Evolutionary conservation across 2,797 vertebrate species (phyloP).

Genomic region (Sebastes minor): DNA sequence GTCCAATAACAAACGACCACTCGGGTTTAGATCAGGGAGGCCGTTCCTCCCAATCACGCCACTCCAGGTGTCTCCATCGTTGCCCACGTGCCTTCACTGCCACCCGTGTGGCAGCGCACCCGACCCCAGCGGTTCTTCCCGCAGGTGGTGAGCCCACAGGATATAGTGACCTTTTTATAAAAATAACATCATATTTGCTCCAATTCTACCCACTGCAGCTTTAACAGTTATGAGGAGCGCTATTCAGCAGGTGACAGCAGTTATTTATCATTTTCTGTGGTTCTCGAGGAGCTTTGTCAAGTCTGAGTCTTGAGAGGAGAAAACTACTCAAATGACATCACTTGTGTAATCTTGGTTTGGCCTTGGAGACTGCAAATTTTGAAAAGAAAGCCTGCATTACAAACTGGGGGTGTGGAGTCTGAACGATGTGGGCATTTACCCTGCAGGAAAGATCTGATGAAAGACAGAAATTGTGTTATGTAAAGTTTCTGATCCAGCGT

Average conservation of each 20-base stretch:
- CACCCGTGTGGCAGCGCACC: no score
- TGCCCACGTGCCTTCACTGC: no score
- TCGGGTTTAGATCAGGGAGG: no score
- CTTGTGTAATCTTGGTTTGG: not conserved
- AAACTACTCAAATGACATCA: not conserved
- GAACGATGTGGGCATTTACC: not conserved
- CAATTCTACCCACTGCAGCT: no score
- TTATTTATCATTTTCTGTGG: not conserved
- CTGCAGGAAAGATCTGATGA: not conserved
- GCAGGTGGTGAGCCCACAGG: no score
- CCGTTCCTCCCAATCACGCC: no score
- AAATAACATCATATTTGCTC: no score
- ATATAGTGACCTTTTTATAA: no score
- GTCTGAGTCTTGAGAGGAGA: not conserved
- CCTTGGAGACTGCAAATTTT: not conserved
- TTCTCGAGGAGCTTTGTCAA: not conserved
- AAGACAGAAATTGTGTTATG: not conserved
- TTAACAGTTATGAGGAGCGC: not conserved
- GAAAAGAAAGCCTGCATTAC: not conserved
- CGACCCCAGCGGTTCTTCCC: no score
- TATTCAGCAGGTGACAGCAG: not conserved
- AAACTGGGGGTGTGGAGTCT: not conserved
- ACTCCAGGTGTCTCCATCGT: no score
- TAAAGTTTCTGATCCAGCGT: not conserved
- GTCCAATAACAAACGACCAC: no score